Base-by-base conservation (phyloP, 2,113 vertebrate genomes). In the Aramus guarauna region DNA sequence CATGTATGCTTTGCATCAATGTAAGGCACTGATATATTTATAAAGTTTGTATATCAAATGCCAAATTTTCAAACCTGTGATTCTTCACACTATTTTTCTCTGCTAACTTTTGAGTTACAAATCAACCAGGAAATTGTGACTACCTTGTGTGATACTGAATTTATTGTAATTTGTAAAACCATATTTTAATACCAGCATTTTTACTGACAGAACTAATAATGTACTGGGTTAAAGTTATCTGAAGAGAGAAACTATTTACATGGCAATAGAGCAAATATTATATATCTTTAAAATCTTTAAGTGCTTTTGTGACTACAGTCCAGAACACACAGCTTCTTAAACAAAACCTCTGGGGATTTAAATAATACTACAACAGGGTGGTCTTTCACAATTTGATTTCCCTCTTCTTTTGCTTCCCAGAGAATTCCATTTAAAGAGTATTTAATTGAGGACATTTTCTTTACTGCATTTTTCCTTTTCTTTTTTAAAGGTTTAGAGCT, bases 381-480 rank as follows among this genome's bases (percentile, higher is more conserved):
- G 94, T 94, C 93, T 91, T 87, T 84, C 58, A 87, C 39, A 63
- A 50, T 67, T 91, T 81, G 47, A 15, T 85, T 91, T 96, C 69
- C 22, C 18, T 81, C 81, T 84, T 88, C 58, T 92, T 78, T 85
- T 60, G 11, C 81, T 94, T 89, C 74, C 55, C 60, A n/a, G 77
- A 91, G 93, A 87, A 78, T 95, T 94, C 84, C 60, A 78, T 87
- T 95, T 92, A 75, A 94, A 96, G 58, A 64, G 69, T 72, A 72
- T 87, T 97, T 97, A 94, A 93, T 87, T 91, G 85, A 91, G 77
- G 93, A 75, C 80, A 26, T 93, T 96, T 95, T 93, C 52, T 95
- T 95, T 93, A 90, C 81, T 82, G 62, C 85, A 41, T 93, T 94
- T 92, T 88, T 52, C 29, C 63, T 68, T 85, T 76, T 58, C 45